phyloP scores from a whole-genome alignment of 1,140 invertebrate genomes.

The Meloidogyne floridensis region DNA sequence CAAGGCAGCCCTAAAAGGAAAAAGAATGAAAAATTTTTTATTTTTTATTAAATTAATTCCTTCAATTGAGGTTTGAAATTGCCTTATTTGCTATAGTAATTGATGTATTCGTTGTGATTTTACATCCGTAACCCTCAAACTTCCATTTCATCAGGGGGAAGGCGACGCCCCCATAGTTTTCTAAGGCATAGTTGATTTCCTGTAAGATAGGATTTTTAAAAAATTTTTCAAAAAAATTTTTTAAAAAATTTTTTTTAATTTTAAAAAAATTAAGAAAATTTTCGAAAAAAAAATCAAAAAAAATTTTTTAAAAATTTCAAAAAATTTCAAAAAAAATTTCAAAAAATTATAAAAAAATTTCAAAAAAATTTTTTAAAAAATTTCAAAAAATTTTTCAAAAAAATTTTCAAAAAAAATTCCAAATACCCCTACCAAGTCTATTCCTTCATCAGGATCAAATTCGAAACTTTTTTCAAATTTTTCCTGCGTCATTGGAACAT shows the following conservation, averaged over 20 bases:
- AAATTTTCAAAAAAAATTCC: too few species aligned
- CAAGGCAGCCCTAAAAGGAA: not conserved
- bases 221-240: not conserved
- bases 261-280: too few species aligned
- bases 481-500: not conserved
- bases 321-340: too few species aligned
- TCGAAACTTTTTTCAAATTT: slow-evolving; percentile 1
- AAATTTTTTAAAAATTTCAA: too few species aligned
- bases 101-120: not conserved
- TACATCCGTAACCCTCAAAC: not conserved
- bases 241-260: not conserved
- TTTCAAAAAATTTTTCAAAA: too few species aligned
- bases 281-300: too few species aligned
- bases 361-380: not conserved
- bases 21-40: not conserved
- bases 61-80: slow-evolving; percentile 9
- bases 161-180: not conserved
- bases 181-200: not conserved
- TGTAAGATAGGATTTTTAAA: not conserved
- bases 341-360: not conserved
- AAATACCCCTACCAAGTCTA: not conserved
- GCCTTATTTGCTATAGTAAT: not conserved
- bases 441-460: not conserved
- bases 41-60: not conserved
- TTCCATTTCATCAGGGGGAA: not conserved